Base-by-base conservation (phyloP, 2,888 invertebrate genomes). In the Julus scanicus region DNA sequence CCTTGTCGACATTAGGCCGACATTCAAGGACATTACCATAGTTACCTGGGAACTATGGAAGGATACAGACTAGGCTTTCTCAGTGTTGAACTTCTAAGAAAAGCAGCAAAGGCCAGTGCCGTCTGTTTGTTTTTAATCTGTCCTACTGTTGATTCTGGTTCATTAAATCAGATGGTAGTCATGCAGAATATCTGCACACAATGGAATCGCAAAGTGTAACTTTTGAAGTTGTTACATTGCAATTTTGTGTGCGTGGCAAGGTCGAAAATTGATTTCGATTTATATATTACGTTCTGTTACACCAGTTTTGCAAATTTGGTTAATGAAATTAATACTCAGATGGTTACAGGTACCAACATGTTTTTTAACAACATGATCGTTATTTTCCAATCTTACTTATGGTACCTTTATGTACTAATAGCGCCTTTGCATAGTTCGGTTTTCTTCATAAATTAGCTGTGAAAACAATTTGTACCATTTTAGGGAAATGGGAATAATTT, bases 91-190 rank as follows among this genome's bases (percentile, higher is more conserved):
- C 9, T 71, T 71, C 71, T 2, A 29, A 71, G 71, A 71, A 71
- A 17, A 63, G 63, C 17, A 6, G n/a, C 63, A 17, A 63, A 71
- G 20, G 29, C 8, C 71, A 20, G 20, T 29, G 71, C 71, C 71
- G 71, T 71, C 29, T 71, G 71, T 71, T 71, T 71, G n/a, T 71
- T 71, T 71, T 71, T 71, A 71, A 20, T 71, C 71, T 20, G 29
- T n/a, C 6, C 71, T 9, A 9, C 20, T 4, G 71, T 9, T 71
- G 8, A 29, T 20, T 71, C 8, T 29, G 6, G 8, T 71, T 71
- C 11, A 11, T 6, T 17, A 63, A 63, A 20, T 71, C 6, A 2
- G 29, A 4, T 71, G 8, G 29, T 29, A 71, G 71, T 71, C 71
- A 29, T 71, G 20, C 71, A 29, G 71, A 71, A 71, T 20, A 71